Evolutionary conservation across 2,888 invertebrate genomes (phyloP), one percentile per base, ranked within the genome.

Genomic region (Caenorhabditis imperialis): DNA sequence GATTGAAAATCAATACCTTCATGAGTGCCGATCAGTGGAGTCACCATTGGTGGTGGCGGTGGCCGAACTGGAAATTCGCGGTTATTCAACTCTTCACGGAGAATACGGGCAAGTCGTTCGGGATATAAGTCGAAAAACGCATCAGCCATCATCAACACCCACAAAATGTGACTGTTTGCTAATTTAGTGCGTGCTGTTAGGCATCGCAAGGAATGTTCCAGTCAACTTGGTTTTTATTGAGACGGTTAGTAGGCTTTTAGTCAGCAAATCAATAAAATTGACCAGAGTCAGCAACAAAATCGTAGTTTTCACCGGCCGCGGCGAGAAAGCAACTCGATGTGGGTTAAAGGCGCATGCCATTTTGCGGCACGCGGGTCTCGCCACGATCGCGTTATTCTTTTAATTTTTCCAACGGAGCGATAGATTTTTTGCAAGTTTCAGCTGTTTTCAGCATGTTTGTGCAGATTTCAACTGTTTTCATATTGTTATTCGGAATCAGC

Each of bases 261-360:
- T n/a, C n/a, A n/a, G n/a, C n/a, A n/a, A n/a, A n/a, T n/a, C n/a
- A n/a, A n/a, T n/a, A n/a, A n/a, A n/a, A n/a, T n/a, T n/a, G n/a
- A n/a, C n/a, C 4, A 22, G 50, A 42, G 44, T 1, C 23, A 12
- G 25, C 37, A 14, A n/a, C 37, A 50, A 61, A 25, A n/a, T n/a
- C n/a, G n/a, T n/a, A n/a, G n/a, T n/a, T n/a, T n/a, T n/a, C 25
- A 50, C 1, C 10, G 14, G 44, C 33, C 45, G 25, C 33, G 23
- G 47, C 14, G 38, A 22, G 38, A 3, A 48, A 58, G 45, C 35
- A 69, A 69, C 44, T 20, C 23, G 16, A 16, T n/a, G n/a, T n/a
- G n/a, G 40, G 27, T 65, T 73, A 73, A 73, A 73, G 72, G 72
- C 58, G 60, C 72, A 65, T 27, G 18, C 5, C 22, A n/a, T 73